phyloP scores from a whole-genome alignment of 2,888 invertebrate species.

The Horisme vitalbata region DNA sequence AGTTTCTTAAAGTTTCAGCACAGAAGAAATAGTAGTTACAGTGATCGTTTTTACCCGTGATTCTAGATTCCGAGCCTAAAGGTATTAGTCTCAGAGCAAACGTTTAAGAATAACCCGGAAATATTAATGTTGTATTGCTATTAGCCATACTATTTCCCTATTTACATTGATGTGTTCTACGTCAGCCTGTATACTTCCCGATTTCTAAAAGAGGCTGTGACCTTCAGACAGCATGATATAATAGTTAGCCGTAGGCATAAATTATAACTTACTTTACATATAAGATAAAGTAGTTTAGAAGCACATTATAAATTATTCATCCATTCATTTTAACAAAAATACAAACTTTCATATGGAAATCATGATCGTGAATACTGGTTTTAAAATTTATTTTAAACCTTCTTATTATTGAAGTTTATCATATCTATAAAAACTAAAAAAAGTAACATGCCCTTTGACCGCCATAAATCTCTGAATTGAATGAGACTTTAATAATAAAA shows the following conservation, averaged over 20 bases:
- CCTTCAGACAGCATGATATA: slow-evolving; percentile 48
- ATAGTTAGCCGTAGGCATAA: slow-evolving; percentile 12
- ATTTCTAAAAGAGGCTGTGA: slow-evolving; percentile 61
- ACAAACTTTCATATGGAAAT: slow-evolving; percentile 7
- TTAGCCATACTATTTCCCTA: slow-evolving; percentile 3
- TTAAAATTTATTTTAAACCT: no score
- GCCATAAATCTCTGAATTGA: no score
- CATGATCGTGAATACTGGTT: no score
- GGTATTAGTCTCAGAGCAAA: not conserved
- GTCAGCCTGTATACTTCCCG: slow-evolving; percentile 55
- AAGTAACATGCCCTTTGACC: no score
- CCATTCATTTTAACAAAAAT: not conserved
- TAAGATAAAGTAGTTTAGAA: slow-evolving; percentile 15
- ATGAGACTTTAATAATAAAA: no score
- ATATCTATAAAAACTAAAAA: no score
- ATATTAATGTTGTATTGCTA: not conserved
- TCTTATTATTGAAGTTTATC: no score
- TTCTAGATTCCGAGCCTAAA: no score
- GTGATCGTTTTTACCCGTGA: no score
- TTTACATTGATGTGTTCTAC: slow-evolving; percentile 16
- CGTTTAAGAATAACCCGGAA: not conserved
- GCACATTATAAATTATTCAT: not conserved
- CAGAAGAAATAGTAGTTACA: not conserved
- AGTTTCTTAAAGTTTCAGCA: no score
- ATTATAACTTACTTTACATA: slow-evolving; percentile 14